phyloP scores from a whole-genome alignment of 2,888 invertebrate species.

The Oxytorus armatus region DNA sequence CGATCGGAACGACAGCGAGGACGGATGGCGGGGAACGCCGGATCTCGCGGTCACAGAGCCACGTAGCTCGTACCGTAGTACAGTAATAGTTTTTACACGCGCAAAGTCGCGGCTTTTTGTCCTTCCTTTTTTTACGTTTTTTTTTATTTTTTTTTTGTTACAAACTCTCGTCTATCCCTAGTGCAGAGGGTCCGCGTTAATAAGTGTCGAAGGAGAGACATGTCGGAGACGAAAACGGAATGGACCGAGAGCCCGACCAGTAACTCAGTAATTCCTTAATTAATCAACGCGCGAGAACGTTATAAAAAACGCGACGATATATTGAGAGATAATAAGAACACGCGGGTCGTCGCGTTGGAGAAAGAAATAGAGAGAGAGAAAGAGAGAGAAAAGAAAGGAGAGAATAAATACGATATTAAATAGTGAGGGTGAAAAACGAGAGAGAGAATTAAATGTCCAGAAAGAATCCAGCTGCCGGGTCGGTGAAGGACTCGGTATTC shows the following conservation, averaged over 20 bases:
- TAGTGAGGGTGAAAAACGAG: constrained; percentile 22
- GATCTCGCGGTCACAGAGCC: constrained; percentile 52
- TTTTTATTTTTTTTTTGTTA: constrained; percentile 10
- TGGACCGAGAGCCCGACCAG: constrained; percentile 39
- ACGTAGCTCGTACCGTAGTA: constrained; percentile 57
- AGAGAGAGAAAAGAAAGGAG: not conserved
- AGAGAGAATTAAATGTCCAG: constrained; percentile 46
- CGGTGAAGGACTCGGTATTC: constrained; percentile 79
- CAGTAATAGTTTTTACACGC: constrained; percentile 45
- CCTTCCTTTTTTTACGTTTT: constrained; percentile 15
- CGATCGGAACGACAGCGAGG: constrained; percentile 27
- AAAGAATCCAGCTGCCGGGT: constrained; percentile 56
- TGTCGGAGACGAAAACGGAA: constrained; percentile 37
- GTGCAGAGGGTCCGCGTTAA: constrained; percentile 15
- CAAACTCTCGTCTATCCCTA: not conserved
- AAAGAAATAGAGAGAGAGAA: constrained; percentile 12
- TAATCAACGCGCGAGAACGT: constrained; percentile 54
- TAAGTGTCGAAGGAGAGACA: constrained; percentile 27
- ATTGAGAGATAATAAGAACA: constrained; percentile 42
- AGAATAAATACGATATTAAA: not conserved
- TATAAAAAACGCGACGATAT: constrained; percentile 40
- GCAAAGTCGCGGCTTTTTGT: constrained; percentile 18
- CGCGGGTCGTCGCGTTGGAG: constrained; percentile 28
- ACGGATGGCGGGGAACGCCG: constrained; percentile 36
- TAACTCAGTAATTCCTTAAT: constrained; percentile 64